A percentile compares a stretch with the other conserved stretches of the same genome.
phyloP scores from a whole-genome alignment of 2,113 vertebrate species.

The Xiphophorus maculatus region DNA sequence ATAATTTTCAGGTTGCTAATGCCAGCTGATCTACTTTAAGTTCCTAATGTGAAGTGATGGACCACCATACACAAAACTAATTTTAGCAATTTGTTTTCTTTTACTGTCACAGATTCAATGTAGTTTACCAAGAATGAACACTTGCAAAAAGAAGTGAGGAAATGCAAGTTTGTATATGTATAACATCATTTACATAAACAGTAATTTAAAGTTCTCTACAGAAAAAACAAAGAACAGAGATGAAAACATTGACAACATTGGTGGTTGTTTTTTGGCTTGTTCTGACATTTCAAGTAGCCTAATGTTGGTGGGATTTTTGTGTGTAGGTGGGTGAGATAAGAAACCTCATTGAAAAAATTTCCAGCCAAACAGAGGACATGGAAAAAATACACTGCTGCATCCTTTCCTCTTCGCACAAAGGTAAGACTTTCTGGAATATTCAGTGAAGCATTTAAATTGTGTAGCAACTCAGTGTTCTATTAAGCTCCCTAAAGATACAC shows the following conservation, averaged over 20 bases:
- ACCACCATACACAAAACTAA: too few relatives aligned
- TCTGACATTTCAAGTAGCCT: not conserved
- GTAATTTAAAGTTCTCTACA: too few relatives aligned
- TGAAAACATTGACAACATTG: too few relatives aligned
- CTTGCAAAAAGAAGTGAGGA: too few relatives aligned
- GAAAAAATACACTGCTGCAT: slow-evolving; percentile 88
- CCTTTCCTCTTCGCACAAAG: slow-evolving; percentile 86
- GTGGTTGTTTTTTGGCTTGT: too few relatives aligned
- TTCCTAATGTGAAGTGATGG: too few relatives aligned
- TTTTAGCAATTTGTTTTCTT: not conserved
- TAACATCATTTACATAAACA: too few relatives aligned
- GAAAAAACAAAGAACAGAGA: too few relatives aligned
- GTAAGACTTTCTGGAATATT: slow-evolving; percentile 75
- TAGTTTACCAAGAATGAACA: too few relatives aligned
- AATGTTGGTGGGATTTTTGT: slow-evolving; percentile 1
- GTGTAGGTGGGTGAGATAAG: slow-evolving; percentile 87
- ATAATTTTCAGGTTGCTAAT: too few relatives aligned
- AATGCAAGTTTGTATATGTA: too few relatives aligned
- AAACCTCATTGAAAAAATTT: slow-evolving; percentile 82
- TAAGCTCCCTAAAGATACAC: slow-evolving; percentile 1
- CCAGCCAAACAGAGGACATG: slow-evolving; percentile 85
- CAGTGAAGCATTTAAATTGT: not conserved
- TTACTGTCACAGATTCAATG: not conserved
- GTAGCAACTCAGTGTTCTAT: not conserved
- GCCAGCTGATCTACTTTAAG: too few relatives aligned